Evolutionary conservation across 2,888 invertebrate genomes (phyloP).

Genomic region (Melieria crassipennis): DNA sequence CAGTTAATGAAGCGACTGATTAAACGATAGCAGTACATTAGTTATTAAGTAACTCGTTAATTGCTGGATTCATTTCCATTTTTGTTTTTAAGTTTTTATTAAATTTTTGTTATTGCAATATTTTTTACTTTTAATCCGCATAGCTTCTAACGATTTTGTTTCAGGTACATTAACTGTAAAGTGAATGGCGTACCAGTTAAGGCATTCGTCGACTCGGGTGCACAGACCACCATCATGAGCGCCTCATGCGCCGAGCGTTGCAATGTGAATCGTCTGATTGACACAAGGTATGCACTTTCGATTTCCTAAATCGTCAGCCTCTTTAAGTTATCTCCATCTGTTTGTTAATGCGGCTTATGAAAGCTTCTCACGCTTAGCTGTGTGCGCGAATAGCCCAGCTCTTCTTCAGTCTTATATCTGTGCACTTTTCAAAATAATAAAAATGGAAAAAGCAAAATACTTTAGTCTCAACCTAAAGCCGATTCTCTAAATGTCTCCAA

Average conservation of each 20-base stretch:
- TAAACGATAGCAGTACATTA: too few relatives aligned
- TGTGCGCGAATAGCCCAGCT: too few relatives aligned
- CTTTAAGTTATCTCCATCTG: too few relatives aligned
- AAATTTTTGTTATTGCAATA: not conserved
- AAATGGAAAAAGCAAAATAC: not conserved
- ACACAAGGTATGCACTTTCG: conserved; percentile 71
- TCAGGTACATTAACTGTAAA: conserved; percentile 88
- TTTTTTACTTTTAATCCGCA: not conserved
- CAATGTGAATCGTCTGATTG: conserved; percentile 89
- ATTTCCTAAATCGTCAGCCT: not conserved
- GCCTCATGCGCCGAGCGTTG: conserved; percentile 94
- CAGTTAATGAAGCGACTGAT: not conserved
- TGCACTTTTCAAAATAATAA: too few relatives aligned
- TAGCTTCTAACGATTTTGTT: conserved; percentile 15
- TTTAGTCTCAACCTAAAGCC: too few relatives aligned
- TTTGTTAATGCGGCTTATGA: too few relatives aligned
- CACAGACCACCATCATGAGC: conserved; percentile 99
- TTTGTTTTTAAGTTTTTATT: not conserved
- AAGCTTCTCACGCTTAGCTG: too few relatives aligned
- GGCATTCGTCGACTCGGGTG: conserved; percentile 98
- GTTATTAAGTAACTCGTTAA: too few relatives aligned
- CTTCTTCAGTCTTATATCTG: too few relatives aligned
- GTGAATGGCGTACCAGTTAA: conserved; percentile 97
- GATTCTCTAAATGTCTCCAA: not conserved
- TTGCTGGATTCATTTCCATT: not conserved